These are phyloP conservation scores for Eubasilissa regina DNA, from an alignment of 1,140 invertebrate species.

Conservation along the genomic window DNA sequence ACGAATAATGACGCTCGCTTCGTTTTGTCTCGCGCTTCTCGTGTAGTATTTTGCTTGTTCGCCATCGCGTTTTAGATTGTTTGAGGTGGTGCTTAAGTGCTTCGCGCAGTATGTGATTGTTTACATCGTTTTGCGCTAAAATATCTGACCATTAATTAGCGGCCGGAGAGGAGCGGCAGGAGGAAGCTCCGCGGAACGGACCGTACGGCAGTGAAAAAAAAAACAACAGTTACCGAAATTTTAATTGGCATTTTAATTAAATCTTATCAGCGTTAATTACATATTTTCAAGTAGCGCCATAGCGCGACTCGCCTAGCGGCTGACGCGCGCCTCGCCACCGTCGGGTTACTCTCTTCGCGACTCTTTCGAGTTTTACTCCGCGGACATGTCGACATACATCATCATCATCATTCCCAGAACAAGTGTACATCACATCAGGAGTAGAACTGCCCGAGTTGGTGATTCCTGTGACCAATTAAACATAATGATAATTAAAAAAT, in stretches of 20 bases:
- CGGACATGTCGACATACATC: too few relatives aligned
- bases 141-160: constrained; percentile 51
- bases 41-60: constrained; percentile 2
- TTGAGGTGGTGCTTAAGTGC: constrained; percentile 24
- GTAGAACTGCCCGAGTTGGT: too few relatives aligned
- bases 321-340: too few relatives aligned
- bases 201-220: constrained; percentile 35
- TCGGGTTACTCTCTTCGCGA: too few relatives aligned
- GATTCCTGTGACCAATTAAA: too few relatives aligned
- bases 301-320: too few relatives aligned
- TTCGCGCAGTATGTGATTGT: constrained; percentile 48
- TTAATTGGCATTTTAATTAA: constrained; percentile 54
- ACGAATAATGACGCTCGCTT: background rate
- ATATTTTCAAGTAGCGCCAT: constrained; percentile 21
- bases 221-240: constrained; percentile 52
- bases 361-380: too few relatives aligned
- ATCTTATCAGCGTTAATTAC: constrained; percentile 46
- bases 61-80: background rate
- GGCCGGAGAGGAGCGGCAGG: constrained; percentile 18
- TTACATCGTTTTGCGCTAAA: constrained; percentile 51
- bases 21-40: too few relatives aligned
- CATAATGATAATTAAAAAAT: too few relatives aligned
- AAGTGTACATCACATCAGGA: too few relatives aligned
- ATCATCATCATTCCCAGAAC: too few relatives aligned
- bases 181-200: constrained; percentile 34